Conservation (phyloP, 2,113 vertebrate genomes). For the Micronycteris hirsuta region DNA sequence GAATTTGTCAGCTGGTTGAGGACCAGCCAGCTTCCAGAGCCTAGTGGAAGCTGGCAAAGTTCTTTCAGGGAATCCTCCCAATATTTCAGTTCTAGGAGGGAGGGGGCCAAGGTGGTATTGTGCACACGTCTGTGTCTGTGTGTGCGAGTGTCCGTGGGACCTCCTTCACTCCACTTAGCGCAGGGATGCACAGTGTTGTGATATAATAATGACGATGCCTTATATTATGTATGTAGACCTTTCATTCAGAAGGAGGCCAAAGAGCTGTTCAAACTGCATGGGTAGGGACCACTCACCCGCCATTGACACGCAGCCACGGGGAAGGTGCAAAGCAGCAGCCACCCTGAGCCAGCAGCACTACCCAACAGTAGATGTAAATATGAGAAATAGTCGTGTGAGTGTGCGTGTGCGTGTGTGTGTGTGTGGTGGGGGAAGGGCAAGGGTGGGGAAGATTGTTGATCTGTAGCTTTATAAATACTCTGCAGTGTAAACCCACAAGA, state of each 20-base stretch:
- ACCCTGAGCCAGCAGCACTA: conserved; percentile 32
- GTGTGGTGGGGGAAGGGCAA: no score
- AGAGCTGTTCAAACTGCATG: conserved; percentile 47
- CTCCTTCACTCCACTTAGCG: background rate
- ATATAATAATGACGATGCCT: conserved; percentile 29
- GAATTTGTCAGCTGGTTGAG: background rate
- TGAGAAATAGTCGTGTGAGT: background rate
- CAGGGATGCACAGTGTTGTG: conserved; percentile 8
- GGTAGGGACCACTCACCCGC: conserved; percentile 36
- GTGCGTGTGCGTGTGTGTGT: background rate
- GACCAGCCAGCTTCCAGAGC: background rate
- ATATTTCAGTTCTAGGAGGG: background rate
- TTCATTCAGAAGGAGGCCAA: conserved; percentile 51
- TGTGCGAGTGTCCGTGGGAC: background rate
- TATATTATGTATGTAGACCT: conserved; percentile 25
- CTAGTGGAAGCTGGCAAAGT: conserved; percentile 18
- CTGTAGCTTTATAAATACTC: conserved; percentile 37
- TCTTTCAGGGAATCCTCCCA: background rate
- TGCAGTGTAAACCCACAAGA: conserved; percentile 33
- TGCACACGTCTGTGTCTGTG: background rate
- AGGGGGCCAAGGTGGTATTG: background rate
- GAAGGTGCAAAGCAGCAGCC: background rate
- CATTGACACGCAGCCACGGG: conserved; percentile 3
- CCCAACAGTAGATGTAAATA: conserved; percentile 36
- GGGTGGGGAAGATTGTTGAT: background rate